These are phyloP conservation scores for Tinea semifulvella DNA, from an alignment of 2,888 invertebrate species.

Conservation along the genomic window DNA sequence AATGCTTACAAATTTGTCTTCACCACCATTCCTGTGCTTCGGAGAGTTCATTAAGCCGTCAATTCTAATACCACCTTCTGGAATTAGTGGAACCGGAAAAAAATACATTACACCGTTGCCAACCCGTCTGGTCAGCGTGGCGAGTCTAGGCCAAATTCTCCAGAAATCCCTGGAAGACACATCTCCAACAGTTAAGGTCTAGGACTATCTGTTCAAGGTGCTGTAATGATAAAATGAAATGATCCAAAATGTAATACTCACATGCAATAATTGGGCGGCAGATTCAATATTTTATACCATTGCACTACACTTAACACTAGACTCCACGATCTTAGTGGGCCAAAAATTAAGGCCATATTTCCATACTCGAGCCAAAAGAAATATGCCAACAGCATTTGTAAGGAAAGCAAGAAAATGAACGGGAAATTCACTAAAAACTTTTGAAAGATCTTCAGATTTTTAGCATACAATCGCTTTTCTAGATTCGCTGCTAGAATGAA, in stretches of 20 bases:
- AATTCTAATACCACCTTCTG: no score
- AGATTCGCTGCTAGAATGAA: constrained; percentile 74
- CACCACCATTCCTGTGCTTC: no score
- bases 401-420: constrained; percentile 63
- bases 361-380: constrained; percentile 87
- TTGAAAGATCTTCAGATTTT: constrained; percentile 31
- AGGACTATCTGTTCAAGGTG: no score
- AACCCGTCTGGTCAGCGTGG: no score
- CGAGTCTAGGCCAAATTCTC: no score
- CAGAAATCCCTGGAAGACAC: no score
- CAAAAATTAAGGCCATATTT: constrained; percentile 76
- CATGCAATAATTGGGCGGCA: constrained; percentile 72
- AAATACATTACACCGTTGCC: no score
- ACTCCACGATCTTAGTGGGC: constrained; percentile 84
- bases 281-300: constrained; percentile 71
- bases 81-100: no score
- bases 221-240: background rate
- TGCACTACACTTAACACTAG: constrained; percentile 71
- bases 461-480: constrained; percentile 58
- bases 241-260: constrained; percentile 28
- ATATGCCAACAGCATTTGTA: constrained; percentile 73
- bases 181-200: no score
- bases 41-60: no score
- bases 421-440: constrained; percentile 49
- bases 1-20: no score